Evolutionary conservation across 2,113 vertebrate genomes (phyloP).

Genomic region (Gymnarchus niloticus): DNA sequence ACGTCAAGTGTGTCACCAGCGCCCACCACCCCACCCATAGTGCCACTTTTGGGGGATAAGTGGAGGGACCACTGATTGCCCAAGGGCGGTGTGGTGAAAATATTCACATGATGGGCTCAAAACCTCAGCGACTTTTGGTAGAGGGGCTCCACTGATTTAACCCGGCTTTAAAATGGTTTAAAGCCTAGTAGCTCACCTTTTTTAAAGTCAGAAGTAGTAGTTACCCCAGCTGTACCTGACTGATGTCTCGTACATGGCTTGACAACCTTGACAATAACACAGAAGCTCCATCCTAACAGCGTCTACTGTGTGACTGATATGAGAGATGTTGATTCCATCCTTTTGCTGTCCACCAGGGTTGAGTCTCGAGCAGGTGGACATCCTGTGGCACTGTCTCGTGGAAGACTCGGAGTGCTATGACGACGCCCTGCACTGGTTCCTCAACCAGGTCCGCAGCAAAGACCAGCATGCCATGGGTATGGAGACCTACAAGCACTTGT

Average conservation of each 20-base stretch:
- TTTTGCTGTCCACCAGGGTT: constrained; percentile 64
- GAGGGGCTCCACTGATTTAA: not conserved
- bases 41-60: not conserved
- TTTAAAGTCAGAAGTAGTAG: no score
- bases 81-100: not conserved
- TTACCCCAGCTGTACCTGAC: no score
- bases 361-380: constrained; percentile 97
- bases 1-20: no score
- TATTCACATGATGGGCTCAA: not conserved
- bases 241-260: not conserved
- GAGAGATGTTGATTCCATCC: not conserved
- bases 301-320: not conserved
- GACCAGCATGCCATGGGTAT: constrained; percentile 99
- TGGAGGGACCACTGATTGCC: not conserved
- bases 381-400: constrained; percentile 96
- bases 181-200: not conserved
- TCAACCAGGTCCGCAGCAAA: constrained; percentile 98
- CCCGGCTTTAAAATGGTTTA: not conserved
- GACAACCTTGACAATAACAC: not conserved
- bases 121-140: not conserved
- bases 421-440: constrained; percentile 96
- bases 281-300: not conserved
- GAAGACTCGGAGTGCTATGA: constrained; percentile 95
- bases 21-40: not conserved
- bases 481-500: constrained; percentile 98